Percentiles rank a stretch among this genome's conserved stretches.
Conservation (phyloP, 2,797 vertebrate genomes). For the Phalanger gymnotis region DNA sequence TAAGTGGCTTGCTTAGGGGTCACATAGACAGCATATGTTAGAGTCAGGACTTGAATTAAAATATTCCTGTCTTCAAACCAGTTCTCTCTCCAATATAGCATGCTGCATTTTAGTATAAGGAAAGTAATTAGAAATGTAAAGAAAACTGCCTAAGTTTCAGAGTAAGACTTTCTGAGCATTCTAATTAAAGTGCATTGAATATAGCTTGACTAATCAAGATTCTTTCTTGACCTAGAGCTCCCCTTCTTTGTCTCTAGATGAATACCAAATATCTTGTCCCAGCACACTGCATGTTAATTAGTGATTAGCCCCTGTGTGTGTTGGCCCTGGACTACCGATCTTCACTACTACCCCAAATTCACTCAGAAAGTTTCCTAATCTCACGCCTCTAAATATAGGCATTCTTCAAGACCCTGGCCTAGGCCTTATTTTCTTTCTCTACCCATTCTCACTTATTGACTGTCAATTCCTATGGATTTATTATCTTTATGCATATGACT, state of each 20-base stretch:
- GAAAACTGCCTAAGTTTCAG: not conserved
- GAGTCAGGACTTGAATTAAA: not conserved
- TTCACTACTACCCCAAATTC: not conserved
- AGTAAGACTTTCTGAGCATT: not conserved
- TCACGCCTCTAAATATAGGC: not conserved
- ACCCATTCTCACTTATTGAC: not conserved
- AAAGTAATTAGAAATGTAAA: not conserved
- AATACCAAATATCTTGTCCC: not conserved
- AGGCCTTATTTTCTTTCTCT: not conserved
- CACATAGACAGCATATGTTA: not conserved
- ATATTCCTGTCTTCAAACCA: not conserved
- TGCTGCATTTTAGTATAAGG: not conserved
- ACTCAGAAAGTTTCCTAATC: not conserved
- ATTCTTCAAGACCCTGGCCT: not conserved
- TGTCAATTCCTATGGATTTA: not conserved
- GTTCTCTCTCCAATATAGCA: not conserved
- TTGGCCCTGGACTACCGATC: not conserved
- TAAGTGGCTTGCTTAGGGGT: not conserved
- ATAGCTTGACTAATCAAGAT: not conserved
- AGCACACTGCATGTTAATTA: not conserved
- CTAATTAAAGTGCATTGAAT: not conserved
- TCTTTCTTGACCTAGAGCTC: not conserved
- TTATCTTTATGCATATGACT: not conserved
- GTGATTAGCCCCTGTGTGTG: not conserved
- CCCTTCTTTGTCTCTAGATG: not conserved